phyloP scores from a whole-genome alignment of 2,113 vertebrate species.

The Machaerirhynchus nigripectus region DNA sequence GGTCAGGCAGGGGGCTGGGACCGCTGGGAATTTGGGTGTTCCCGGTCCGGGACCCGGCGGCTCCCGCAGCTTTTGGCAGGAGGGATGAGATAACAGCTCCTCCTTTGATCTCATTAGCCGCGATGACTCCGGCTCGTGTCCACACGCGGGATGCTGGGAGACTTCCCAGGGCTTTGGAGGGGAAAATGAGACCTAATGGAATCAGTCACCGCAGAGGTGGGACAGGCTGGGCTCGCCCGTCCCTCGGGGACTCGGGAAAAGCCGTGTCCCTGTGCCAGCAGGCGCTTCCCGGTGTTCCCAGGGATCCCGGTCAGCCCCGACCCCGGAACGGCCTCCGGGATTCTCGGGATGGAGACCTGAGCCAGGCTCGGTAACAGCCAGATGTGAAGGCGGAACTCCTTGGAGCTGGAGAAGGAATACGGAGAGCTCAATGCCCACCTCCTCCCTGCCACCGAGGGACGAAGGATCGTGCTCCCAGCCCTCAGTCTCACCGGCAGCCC shows the following conservation, averaged over 20 bases:
- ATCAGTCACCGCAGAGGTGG: not conserved
- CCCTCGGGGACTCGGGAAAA: not conserved
- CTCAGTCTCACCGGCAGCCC: not conserved
- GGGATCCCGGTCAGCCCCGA: accelerated
- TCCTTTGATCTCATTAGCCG: not conserved
- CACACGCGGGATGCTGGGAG: not conserved
- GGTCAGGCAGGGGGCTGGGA: not conserved
- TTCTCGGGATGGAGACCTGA: not conserved
- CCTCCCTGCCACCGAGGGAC: not conserved
- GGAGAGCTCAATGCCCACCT: not conserved
- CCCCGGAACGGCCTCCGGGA: not conserved
- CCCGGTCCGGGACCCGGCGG: not conserved
- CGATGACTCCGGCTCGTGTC: not conserved
- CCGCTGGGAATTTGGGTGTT: not conserved
- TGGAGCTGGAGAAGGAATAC: not conserved
- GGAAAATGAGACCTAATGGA: not conserved
- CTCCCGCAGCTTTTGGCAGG: not conserved
- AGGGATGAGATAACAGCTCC: not conserved
- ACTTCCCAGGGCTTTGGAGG: not conserved
- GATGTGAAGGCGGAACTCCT: not conserved
- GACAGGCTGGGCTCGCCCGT: not conserved
- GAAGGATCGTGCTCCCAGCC: not conserved
- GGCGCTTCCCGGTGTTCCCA: not conserved
- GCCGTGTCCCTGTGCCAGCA: not conserved
- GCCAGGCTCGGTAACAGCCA: not conserved